phyloP scores from a whole-genome alignment of 1,140 invertebrate species.

The Sesamia nonagrioides region DNA sequence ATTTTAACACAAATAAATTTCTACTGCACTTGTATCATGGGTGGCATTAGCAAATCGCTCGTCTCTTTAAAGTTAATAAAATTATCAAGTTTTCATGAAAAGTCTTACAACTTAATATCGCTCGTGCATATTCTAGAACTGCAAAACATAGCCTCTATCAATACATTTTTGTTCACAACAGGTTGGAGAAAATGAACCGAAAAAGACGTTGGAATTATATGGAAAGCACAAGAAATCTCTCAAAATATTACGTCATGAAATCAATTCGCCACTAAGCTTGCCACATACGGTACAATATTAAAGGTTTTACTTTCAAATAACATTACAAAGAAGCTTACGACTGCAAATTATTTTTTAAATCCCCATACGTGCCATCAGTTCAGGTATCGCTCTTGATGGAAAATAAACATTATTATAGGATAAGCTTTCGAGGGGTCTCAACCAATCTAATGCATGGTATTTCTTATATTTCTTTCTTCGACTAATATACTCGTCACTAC shows the following conservation, averaged over 20 bases:
- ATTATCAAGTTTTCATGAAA: too few species aligned
- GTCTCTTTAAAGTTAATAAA: too few species aligned
- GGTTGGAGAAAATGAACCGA: too few species aligned
- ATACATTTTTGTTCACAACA: too few species aligned
- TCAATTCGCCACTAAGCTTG: not conserved
- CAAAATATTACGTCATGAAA: not conserved
- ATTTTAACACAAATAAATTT: too few species aligned
- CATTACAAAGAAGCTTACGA: not conserved
- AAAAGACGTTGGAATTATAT: too few species aligned
- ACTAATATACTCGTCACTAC: conserved; percentile 50
- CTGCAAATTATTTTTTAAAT: conserved; percentile 35
- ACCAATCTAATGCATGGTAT: conserved; percentile 54
- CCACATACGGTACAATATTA: not conserved
- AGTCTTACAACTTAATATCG: too few species aligned
- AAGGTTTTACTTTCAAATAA: not conserved
- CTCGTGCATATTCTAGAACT: too few species aligned
- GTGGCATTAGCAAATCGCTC: too few species aligned
- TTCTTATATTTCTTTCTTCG: conserved; percentile 41
- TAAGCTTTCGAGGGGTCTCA: conserved; percentile 53
- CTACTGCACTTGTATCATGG: too few species aligned
- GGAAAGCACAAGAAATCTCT: not conserved
- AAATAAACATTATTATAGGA: conserved; percentile 63
- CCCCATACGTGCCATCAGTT: not conserved
- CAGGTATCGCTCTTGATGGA: conserved; percentile 47
- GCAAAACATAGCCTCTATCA: too few species aligned